Evolutionary conservation across 1,140 invertebrate species (phyloP).

Genomic region (Meloidogyne exigua): DNA sequence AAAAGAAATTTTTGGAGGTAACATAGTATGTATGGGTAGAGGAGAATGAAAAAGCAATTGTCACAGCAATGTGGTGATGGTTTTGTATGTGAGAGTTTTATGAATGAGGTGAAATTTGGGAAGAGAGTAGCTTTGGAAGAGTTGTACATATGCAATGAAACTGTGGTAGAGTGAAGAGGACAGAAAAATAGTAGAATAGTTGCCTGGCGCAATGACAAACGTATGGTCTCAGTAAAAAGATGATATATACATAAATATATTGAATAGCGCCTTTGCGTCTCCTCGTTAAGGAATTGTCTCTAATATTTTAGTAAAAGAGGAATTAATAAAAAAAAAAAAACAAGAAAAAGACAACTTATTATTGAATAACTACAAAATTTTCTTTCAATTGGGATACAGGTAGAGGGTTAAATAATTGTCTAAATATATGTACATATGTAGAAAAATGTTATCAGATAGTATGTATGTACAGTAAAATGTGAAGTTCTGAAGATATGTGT

Average conservation of each 20-base stretch:
- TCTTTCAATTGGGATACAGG: no score
- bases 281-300: neutral
- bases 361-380: no score
- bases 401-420: no score
- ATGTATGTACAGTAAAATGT: no score
- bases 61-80: constrained; percentile 2
- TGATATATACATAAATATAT: neutral
- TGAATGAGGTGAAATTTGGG: constrained; percentile 6
- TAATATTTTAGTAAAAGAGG: neutral
- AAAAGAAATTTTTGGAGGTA: neutral
- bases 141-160: constrained; percentile 1
- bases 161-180: neutral
- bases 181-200: neutral
- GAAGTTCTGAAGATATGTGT: no score
- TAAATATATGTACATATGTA: no score
- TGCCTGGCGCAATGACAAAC: neutral
- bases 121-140: neutral
- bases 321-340: neutral
- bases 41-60: neutral
- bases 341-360: neutral
- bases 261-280: no score
- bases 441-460: no score
- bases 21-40: neutral
- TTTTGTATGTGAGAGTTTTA: constrained; percentile 7
- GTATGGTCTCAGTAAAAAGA: neutral